Percentiles rank a stretch among this genome's conserved stretches.
These are phyloP conservation scores for Tadarida brasiliensis DNA, from an alignment of 2,797 vertebrate species.

Conservation along the genomic window DNA sequence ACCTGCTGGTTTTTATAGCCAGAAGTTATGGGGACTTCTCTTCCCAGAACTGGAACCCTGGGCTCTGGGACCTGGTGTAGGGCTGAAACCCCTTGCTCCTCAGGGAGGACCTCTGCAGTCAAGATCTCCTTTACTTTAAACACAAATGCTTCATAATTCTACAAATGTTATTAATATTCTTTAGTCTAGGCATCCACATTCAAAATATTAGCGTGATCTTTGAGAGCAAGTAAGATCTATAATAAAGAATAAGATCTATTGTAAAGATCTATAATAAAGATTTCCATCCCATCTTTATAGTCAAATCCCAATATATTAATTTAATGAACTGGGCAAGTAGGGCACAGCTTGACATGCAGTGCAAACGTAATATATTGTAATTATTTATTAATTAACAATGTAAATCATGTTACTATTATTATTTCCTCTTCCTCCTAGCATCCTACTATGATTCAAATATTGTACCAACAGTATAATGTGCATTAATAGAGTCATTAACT, in stretches of 20 bases:
- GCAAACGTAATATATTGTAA: not conserved
- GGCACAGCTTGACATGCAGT: not conserved
- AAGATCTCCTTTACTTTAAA: not conserved
- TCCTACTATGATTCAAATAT: not conserved
- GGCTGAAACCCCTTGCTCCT: not conserved
- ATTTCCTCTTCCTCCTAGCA: not conserved
- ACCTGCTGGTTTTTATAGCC: not conserved
- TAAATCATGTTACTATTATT: not conserved
- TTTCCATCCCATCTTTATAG: constrained; percentile 17
- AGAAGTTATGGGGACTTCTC: not conserved
- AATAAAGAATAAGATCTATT: not conserved
- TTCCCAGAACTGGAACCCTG: not conserved
- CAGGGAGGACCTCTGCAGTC: not conserved
- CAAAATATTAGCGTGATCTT: not conserved
- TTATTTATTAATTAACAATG: constrained; percentile 22
- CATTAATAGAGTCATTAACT: not conserved
- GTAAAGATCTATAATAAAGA: not conserved
- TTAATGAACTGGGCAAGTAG: constrained; percentile 14
- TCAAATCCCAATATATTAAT: not conserved
- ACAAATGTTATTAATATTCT: not conserved
- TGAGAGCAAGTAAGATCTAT: not conserved
- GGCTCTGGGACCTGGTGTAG: not conserved
- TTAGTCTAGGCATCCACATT: not conserved
- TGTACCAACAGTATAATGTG: not conserved
- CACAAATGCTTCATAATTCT: not conserved